A percentile compares a stretch with the other conserved stretches of the same genome.
Conservation (phyloP, 2,113 vertebrate species). For the Cnemophilus loriae region DNA sequence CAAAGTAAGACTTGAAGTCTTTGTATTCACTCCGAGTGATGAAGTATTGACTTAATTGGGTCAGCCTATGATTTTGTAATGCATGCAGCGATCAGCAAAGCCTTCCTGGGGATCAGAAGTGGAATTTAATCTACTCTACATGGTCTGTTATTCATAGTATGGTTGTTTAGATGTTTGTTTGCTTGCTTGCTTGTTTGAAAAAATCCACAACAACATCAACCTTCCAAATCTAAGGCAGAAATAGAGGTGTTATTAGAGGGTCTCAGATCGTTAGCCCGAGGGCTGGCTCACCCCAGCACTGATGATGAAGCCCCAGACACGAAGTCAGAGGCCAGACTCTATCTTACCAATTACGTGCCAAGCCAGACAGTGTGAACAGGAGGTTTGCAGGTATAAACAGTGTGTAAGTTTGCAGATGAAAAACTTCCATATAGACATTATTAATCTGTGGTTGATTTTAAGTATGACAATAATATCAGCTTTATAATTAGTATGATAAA, state of each 20-base stretch:
- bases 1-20: constrained; percentile 16
- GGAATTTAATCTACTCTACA: not conserved
- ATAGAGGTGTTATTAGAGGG: not conserved
- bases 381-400: not conserved
- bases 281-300: not conserved
- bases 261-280: not conserved
- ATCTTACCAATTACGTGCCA: accelerated
- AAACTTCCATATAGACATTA: not conserved
- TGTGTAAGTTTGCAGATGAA: not conserved
- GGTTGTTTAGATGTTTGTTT: not conserved
- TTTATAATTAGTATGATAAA: not conserved
- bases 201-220: not conserved
- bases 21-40: constrained; percentile 6
- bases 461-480: not conserved
- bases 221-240: not conserved
- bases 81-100: not conserved
- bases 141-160: not conserved
- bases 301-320: not conserved
- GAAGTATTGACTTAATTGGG: constrained; percentile 26
- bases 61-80: not conserved
- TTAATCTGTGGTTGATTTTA: not conserved
- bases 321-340: not conserved
- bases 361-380: not conserved
- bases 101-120: not conserved
- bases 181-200: not conserved